These are phyloP conservation scores for Ficedula albicollis DNA, from an alignment of 2,797 vertebrate genomes.

Conservation along the genomic window DNA sequence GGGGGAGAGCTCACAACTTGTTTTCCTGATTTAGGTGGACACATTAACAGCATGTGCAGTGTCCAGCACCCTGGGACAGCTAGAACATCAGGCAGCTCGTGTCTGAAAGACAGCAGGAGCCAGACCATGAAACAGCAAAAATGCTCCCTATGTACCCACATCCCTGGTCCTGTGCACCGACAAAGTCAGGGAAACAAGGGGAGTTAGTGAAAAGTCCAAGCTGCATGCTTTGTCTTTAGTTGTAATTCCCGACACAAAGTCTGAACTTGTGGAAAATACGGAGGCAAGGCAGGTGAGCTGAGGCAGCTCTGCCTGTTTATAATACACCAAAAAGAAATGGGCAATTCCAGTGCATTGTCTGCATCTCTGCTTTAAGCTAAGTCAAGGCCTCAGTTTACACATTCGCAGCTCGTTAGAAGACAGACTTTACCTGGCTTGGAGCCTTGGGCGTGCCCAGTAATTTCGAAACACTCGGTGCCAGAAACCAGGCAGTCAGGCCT, in stretches of 20 bases:
- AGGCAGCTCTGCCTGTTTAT: background rate
- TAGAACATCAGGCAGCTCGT: background rate
- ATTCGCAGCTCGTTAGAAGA: background rate
- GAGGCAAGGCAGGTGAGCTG: background rate
- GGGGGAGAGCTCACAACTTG: background rate
- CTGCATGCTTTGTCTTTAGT: rapidly evolving
- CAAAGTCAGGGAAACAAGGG: background rate
- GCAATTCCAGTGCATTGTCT: background rate
- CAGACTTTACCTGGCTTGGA: background rate
- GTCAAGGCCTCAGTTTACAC: background rate
- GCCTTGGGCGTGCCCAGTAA: background rate
- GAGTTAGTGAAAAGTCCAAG: background rate
- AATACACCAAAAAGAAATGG: background rate
- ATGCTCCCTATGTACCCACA: background rate
- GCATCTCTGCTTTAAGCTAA: background rate
- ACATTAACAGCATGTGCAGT: background rate
- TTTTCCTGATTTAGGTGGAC: background rate
- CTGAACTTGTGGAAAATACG: background rate
- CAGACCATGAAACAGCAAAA: background rate
- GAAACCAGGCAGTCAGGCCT: background rate
- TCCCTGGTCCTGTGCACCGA: background rate
- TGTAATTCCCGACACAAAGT: background rate
- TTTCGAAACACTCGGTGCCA: background rate
- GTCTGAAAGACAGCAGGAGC: background rate
- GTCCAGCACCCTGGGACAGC: background rate